Evolutionary conservation across 2,888 invertebrate species (phyloP).

Genomic region (Acanthosepion lycidas): DNA sequence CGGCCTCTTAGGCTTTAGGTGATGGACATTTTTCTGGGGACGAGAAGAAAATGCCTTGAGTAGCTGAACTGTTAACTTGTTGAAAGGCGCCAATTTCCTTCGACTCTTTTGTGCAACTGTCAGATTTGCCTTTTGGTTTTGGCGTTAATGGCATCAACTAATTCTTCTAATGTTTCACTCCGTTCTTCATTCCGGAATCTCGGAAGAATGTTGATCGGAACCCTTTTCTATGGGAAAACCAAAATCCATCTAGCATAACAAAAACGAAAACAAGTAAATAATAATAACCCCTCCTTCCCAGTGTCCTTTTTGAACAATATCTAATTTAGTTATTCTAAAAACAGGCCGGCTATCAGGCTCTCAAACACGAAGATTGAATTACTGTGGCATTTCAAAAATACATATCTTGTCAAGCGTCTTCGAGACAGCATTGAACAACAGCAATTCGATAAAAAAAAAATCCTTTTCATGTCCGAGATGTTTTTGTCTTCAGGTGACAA

Average conservation of each 20-base stretch:
- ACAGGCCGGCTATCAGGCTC: too few species aligned
- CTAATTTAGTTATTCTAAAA: too few species aligned
- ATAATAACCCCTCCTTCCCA: neutral
- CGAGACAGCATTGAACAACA: too few species aligned
- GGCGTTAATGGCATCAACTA: slow-evolving; percentile 12
- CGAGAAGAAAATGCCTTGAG: neutral
- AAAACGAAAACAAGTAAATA: neutral
- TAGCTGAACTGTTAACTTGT: neutral
- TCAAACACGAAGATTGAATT: too few species aligned
- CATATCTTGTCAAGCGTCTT: too few species aligned
- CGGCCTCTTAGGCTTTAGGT: neutral
- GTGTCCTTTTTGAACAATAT: neutral
- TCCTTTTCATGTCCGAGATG: too few species aligned
- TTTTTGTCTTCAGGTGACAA: too few species aligned
- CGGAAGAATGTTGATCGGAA: neutral
- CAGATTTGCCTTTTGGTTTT: neutral
- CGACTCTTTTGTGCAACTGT: neutral
- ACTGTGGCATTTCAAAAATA: too few species aligned
- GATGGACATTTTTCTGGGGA: neutral
- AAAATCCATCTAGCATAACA: neutral
- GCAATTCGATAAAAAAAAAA: too few species aligned
- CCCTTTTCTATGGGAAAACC: neutral
- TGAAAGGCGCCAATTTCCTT: slow-evolving; percentile 6
- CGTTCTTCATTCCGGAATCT: neutral
- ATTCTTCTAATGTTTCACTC: slow-evolving; percentile 11